Base-by-base conservation (phyloP, 2,888 invertebrate species). In the Scaptomyza tumidula region DNA sequence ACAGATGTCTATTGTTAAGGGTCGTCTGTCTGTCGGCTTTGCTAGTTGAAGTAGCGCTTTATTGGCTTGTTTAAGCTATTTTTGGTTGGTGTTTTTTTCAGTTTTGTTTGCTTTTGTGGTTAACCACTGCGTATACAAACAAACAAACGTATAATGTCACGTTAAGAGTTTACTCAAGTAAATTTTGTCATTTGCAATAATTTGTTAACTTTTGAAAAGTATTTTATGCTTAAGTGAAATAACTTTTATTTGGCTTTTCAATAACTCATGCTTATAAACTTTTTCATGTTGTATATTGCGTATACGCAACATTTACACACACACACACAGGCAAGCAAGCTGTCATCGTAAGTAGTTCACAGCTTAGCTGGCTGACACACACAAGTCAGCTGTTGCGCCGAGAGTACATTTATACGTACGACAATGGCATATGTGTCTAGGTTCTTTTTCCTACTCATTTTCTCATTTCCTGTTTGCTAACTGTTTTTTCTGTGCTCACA, bases 401-500 rank as follows among this genome's bases (percentile, higher is more conserved):
- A n/a, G n/a, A 55, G 55, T 2, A 53, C 31, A 39, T n/a, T n/a
- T n/a, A n/a, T 41, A 45, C 33, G 6, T 33, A 33, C 33, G 10
- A 33, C 10, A 24, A 24, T 24, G 33, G 1, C 37, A 39, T 41
- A 45, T 27, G 19, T 33, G 6, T 11, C 14, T 9, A 35, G 31
- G 31, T 27, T 55, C 45, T 50, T 37, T 44, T 54, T 19, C 46
- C 57, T 73, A 48, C 44, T 64, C 68, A 33, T 49, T 35, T 16
- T 9, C 54, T 72, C 65, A 78, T 72, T 75, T 78, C 65, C 75
- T 70, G 59, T 41, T 50, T 52, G 72, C 66, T 75, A 75, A 78
- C 75, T 78, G 78, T 70, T 78, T 70, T 78, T 72, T 78, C 70
- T 72, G 69, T 78, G 70, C 72, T 62, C 67, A 44, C 59, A 68